Percentiles rank a stretch among this genome's conserved stretches.
Conservation (phyloP, 2,888 invertebrate species). For the Himalopsyche kuldschensis region DNA sequence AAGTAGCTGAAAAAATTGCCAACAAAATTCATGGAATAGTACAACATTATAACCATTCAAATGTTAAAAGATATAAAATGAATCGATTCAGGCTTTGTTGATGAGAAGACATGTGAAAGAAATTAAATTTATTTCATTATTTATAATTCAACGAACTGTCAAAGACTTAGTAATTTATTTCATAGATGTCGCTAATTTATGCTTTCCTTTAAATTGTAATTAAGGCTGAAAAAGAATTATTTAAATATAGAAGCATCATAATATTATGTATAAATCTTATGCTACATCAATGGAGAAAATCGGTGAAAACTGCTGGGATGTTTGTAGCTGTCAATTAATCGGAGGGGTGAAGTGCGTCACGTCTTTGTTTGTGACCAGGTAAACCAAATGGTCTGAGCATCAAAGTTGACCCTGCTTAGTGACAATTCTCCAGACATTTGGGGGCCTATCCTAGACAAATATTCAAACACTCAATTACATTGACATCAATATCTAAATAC, state of each 20-base stretch:
- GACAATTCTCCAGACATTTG: background rate
- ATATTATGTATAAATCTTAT: constrained; percentile 28
- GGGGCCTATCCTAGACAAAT: background rate
- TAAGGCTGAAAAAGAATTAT: background rate
- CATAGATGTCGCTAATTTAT: background rate
- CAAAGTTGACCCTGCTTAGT: background rate
- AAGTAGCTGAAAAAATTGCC: too few relatives aligned
- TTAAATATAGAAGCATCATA: background rate
- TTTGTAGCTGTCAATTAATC: constrained; percentile 35
- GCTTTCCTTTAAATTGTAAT: background rate
- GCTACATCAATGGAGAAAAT: constrained; percentile 21
- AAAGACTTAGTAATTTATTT: background rate
- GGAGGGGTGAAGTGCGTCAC: constrained; percentile 21
- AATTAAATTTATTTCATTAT: too few relatives aligned
- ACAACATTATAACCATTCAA: too few relatives aligned
- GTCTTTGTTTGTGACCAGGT: constrained; percentile 34
- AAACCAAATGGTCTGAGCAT: background rate
- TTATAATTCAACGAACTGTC: background rate
- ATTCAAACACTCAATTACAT: too few relatives aligned
- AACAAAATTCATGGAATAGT: too few relatives aligned
- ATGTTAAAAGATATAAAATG: too few relatives aligned
- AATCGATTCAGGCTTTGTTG: too few relatives aligned
- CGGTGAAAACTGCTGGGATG: constrained; percentile 35
- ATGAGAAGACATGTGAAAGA: too few relatives aligned
- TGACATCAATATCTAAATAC: too few relatives aligned